These are phyloP conservation scores for Megaceryle torquata DNA, from an alignment of 2,113 vertebrate genomes.

Conservation along the genomic window DNA sequence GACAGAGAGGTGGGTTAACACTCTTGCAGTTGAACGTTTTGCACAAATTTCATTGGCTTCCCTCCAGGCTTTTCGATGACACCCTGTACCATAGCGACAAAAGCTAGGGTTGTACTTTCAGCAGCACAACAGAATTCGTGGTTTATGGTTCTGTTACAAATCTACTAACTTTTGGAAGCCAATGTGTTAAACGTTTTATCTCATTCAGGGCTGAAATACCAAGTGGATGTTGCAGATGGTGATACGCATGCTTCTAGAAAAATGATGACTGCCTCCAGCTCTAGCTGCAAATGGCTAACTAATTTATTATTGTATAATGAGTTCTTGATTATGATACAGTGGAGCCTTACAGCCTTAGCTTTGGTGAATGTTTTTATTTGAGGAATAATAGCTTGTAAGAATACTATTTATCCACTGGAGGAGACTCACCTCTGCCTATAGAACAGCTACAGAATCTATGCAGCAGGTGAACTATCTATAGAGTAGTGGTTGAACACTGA, in stretches of 20 bases:
- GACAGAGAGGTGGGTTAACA: neutral
- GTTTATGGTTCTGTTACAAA: constrained; percentile 3
- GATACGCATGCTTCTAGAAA: constrained; percentile 3
- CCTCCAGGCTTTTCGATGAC: neutral
- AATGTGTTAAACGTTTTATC: constrained; percentile 33
- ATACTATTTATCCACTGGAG: neutral
- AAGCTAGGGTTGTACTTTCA: neutral
- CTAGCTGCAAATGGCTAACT: constrained; percentile 1
- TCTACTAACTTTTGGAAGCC: neutral
- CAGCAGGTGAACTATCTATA: neutral
- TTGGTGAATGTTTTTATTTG: neutral
- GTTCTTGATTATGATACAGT: constrained; percentile 12
- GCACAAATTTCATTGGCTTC: neutral
- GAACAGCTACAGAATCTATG: neutral
- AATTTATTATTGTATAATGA: constrained; percentile 49
- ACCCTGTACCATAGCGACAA: neutral
- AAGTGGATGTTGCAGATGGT: constrained; percentile 44
- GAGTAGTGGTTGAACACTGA: neutral
- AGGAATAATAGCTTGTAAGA: neutral
- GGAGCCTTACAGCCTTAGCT: constrained; percentile 15
- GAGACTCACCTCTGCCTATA: neutral
- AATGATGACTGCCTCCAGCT: constrained; percentile 41
- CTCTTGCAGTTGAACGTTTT: neutral
- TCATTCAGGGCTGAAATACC: constrained; percentile 25
- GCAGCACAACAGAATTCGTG: neutral